A percentile compares a stretch with the other conserved stretches of the same genome.
These are phyloP conservation scores for Malurus elegans DNA, from an alignment of 2,113 vertebrate genomes.

Conservation along the genomic window DNA sequence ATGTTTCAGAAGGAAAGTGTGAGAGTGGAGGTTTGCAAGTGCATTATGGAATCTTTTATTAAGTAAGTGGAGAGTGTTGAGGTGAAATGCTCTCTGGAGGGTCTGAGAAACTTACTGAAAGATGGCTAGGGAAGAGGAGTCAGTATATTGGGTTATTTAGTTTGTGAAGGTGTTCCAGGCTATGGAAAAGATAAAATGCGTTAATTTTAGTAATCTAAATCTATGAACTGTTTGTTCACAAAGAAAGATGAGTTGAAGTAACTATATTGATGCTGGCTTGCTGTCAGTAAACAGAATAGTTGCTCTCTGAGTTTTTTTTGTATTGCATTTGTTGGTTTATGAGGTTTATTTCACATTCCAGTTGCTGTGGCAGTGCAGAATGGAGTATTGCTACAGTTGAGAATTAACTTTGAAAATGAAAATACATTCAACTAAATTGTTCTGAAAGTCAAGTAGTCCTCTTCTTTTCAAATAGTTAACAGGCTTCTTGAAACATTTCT, in stretches of 20 bases:
- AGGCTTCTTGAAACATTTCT: background rate
- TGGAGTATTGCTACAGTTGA: background rate
- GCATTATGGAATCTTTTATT: slow-evolving; percentile 96
- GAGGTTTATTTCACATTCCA: background rate
- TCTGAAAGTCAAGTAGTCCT: background rate
- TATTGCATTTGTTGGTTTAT: background rate
- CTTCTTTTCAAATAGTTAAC: background rate
- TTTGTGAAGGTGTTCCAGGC: background rate
- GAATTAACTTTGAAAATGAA: background rate
- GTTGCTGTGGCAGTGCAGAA: background rate
- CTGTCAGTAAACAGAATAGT: background rate
- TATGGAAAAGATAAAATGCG: background rate
- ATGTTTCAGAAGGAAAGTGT: slow-evolving; percentile 99
- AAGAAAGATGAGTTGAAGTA: background rate
- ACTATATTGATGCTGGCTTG: background rate
- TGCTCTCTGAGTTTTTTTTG: background rate
- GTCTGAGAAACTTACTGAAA: background rate
- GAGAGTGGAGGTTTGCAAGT: slow-evolving; percentile 93
- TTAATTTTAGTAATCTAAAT: background rate
- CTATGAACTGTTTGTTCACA: background rate
- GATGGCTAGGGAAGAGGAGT: background rate
- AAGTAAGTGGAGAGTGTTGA: slow-evolving; percentile 75
- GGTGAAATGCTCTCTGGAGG: background rate
- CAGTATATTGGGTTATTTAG: background rate
- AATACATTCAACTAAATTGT: background rate